Percentiles rank a stretch among this genome's conserved stretches.
Conservation (phyloP, 2,888 invertebrate genomes). For the Frankliniella fusca region DNA sequence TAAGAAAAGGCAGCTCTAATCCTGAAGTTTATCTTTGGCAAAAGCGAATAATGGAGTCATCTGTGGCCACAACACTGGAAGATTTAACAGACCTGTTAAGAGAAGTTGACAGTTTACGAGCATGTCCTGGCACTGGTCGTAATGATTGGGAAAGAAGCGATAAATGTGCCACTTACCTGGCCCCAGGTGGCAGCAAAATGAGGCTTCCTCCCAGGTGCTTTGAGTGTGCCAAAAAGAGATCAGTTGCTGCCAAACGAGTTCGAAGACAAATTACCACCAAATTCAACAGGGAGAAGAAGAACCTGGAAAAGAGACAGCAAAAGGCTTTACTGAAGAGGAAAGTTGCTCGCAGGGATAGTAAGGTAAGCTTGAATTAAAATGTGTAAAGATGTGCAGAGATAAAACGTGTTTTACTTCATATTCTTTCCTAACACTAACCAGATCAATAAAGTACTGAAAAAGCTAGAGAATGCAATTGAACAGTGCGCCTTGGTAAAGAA, state of each 20-base stretch:
- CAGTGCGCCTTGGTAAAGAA: background rate
- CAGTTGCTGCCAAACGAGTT: background rate
- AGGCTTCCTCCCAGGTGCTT: background rate
- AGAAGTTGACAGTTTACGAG: background rate
- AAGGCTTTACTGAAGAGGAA: background rate
- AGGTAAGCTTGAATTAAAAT: background rate
- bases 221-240: background rate
- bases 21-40: background rate
- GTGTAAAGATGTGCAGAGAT: background rate
- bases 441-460: background rate
- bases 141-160: background rate
- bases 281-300: too few species aligned
- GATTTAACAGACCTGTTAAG: background rate
- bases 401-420: background rate
- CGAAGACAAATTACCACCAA: too few species aligned
- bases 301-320: background rate
- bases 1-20: too few species aligned
- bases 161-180: background rate
- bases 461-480: background rate
- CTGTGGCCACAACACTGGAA: background rate
- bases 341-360: background rate
- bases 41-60: background rate
- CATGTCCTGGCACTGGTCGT: background rate
- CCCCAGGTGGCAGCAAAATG: background rate
- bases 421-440: too few species aligned